phyloP scores from a whole-genome alignment of 1,140 invertebrate genomes.

The Stenopsyche tienmushanensis region DNA sequence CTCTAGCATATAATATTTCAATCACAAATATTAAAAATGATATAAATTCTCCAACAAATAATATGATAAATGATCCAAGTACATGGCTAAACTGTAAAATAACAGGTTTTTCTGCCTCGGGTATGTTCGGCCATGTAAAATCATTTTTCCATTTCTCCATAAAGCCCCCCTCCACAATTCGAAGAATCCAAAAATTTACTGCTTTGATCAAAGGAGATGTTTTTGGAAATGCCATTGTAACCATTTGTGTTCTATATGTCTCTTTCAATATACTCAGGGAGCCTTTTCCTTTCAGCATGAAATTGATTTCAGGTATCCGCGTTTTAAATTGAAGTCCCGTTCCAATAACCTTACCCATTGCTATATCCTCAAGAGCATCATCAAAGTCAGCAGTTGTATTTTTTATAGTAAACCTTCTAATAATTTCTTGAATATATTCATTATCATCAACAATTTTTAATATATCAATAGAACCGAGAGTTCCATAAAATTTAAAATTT shows the following conservation, averaged over 20 bases:
- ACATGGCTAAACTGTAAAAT: conserved; percentile 32
- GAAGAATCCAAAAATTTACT: conserved; percentile 27
- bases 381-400: conserved; percentile 19
- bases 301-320: conserved; percentile 29
- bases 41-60: conserved; percentile 25
- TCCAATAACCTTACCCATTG: conserved; percentile 16
- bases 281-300: conserved; percentile 15
- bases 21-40: conserved; percentile 20
- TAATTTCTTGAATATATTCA: conserved; percentile 14
- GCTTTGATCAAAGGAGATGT: conserved; percentile 26
- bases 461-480: not conserved
- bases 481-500: conserved; percentile 32
- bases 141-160: conserved; percentile 35
- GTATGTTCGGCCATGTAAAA: not conserved
- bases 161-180: conserved; percentile 33
- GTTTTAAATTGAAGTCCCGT: conserved; percentile 30
- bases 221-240: conserved; percentile 31
- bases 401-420: conserved; percentile 20
- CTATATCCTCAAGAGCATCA: conserved; percentile 24
- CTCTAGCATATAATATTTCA: conserved; percentile 22
- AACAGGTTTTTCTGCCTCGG: conserved; percentile 2
- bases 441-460: conserved; percentile 21
- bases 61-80: conserved; percentile 22
- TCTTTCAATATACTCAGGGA: conserved; percentile 24
- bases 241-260: conserved; percentile 30